Conservation (phyloP, 2,888 invertebrate species). For the Nipponacmea schrenckii region DNA sequence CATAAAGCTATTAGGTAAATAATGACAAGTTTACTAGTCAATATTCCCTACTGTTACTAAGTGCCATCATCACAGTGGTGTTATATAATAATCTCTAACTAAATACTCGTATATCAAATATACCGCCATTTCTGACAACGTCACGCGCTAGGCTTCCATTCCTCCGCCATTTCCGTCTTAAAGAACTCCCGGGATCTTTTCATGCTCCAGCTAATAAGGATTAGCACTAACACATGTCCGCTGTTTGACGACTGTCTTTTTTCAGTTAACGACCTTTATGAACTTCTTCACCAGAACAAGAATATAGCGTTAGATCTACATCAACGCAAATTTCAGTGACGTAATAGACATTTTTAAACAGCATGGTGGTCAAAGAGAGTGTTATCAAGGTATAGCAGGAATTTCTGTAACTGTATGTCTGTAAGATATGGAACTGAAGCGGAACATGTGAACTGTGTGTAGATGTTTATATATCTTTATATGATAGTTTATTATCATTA, state of each 20-base stretch:
- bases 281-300: too few species aligned
- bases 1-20: not conserved
- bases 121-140: not conserved
- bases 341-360: too few species aligned
- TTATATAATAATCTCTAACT: too few species aligned
- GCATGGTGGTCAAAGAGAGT: too few species aligned
- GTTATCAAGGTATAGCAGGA: not conserved
- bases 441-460: not conserved
- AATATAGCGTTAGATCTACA: too few species aligned
- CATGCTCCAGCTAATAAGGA: not conserved
- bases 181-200: not conserved
- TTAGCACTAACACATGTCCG: constrained; percentile 3
- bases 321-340: too few species aligned
- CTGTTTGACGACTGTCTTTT: not conserved
- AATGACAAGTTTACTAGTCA: not conserved
- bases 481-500: not conserved
- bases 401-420: not conserved
- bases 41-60: not conserved
- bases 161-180: not conserved
- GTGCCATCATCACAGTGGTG: not conserved
- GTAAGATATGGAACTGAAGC: not conserved
- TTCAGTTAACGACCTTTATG: too few species aligned
- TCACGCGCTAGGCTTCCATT: not conserved
- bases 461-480: not conserved
- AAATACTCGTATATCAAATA: too few species aligned